Percentiles rank a stretch among this genome's conserved stretches.
Conservation (phyloP, 2,113 vertebrate species). For the Triplophysa tibetana region DNA sequence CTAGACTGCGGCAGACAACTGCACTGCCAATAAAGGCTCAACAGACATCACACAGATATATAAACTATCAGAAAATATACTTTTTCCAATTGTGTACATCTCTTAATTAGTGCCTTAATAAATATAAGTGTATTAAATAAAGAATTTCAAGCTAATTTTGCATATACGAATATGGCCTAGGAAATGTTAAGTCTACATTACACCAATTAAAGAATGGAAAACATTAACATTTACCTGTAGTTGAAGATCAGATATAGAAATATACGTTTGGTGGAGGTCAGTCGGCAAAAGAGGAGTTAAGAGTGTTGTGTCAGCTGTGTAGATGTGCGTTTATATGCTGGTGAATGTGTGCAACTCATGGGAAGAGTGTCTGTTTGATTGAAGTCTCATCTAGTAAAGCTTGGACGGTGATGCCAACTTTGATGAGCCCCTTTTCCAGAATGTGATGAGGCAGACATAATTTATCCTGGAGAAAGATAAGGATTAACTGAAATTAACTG, state of each 20-base stretch:
- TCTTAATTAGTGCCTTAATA: conserved; percentile 56
- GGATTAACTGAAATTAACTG: neutral
- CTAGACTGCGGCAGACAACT: neutral
- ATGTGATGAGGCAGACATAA: conserved; percentile 97
- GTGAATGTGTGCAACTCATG: conserved; percentile 65
- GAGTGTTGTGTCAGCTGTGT: neutral
- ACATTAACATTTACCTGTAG: conserved; percentile 2
- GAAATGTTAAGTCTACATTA: neutral
- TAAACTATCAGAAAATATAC: conserved; percentile 68
- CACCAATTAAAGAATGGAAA: neutral
- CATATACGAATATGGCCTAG: neutral
- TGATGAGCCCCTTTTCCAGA: conserved; percentile 92
- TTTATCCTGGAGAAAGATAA: conserved; percentile 79
- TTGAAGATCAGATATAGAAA: neutral
- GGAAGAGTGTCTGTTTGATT: conserved; percentile 75
- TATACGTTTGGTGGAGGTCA: neutral
- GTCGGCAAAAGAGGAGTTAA: neutral
- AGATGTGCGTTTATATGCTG: neutral
- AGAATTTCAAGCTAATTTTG: neutral
- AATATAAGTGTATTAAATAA: conserved; percentile 52
- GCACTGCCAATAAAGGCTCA: conserved; percentile 13
- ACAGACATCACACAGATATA: conserved; percentile 43
- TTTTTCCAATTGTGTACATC: conserved; percentile 55
- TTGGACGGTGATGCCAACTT: conserved; percentile 87
- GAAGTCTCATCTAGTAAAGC: conserved; percentile 83